Conservation (phyloP, 2,888 invertebrate genomes). For the Calliphora vomitoria region DNA sequence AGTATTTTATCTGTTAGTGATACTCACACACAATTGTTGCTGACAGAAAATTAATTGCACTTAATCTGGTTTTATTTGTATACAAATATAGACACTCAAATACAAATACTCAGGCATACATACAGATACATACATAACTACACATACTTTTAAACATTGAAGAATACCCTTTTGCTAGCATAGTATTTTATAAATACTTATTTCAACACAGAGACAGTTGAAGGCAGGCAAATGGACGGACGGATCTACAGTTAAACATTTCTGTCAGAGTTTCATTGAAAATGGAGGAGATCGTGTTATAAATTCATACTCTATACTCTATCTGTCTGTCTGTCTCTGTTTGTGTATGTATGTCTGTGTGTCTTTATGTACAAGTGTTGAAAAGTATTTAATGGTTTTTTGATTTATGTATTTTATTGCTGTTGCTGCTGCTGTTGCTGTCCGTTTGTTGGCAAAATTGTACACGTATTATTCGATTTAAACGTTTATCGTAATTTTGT, state of each 20-base stretch:
- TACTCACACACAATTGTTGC: slow-evolving; percentile 76
- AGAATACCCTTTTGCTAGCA: background rate
- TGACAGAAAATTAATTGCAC: slow-evolving; percentile 80
- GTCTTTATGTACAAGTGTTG: slow-evolving; percentile 51
- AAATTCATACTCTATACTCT: slow-evolving; percentile 45
- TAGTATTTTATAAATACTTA: slow-evolving; percentile 40
- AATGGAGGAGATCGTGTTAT: slow-evolving; percentile 47
- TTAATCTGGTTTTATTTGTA: slow-evolving; percentile 76
- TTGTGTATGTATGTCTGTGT: background rate
- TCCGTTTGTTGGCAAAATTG: slow-evolving; percentile 11
- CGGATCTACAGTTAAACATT: slow-evolving; percentile 13
- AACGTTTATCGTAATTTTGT: slow-evolving; percentile 45
- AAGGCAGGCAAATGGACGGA: background rate
- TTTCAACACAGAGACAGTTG: slow-evolving; percentile 13
- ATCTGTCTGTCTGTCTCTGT: background rate
- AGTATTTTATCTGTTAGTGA: slow-evolving; percentile 67
- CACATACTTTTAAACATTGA: background rate
- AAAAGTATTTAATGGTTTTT: slow-evolving; percentile 72
- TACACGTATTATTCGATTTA: slow-evolving; percentile 38
- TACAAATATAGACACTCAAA: slow-evolving; percentile 53
- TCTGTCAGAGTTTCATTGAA: slow-evolving; percentile 43
- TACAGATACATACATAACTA: background rate
- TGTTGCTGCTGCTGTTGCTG: background rate
- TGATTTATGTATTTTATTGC: slow-evolving; percentile 65
- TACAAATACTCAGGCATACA: slow-evolving; percentile 31